Conservation (phyloP, 2,113 vertebrate species). For the Calypte anna region DNA sequence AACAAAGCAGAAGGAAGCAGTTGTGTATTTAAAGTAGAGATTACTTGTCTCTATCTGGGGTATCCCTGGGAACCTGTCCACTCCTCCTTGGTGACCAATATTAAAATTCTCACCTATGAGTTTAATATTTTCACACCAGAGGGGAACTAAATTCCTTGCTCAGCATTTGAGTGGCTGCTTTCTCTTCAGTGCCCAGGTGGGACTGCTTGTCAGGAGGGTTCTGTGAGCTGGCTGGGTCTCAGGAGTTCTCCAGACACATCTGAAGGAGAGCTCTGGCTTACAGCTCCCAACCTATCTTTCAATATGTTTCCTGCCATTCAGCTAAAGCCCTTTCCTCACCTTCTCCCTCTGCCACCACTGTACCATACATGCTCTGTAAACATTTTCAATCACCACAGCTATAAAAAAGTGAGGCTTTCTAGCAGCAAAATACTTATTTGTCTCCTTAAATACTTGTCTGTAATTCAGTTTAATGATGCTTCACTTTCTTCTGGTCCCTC, state of each 20-base stretch:
- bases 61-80: neutral
- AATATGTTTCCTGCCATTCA: neutral
- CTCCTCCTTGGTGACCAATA: neutral
- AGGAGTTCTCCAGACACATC: neutral
- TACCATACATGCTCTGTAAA: constrained; percentile 42
- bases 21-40: neutral
- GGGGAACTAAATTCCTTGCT: neutral
- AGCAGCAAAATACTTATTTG: constrained; percentile 78
- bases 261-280: neutral
- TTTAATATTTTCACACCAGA: neutral
- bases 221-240: neutral
- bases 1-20: neutral
- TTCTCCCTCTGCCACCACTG: neutral
- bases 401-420: constrained; percentile 71
- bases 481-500: constrained; percentile 72
- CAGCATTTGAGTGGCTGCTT: neutral
- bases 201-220: neutral
- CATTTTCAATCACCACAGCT: constrained; percentile 68
- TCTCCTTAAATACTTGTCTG: constrained; percentile 77
- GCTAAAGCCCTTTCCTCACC: neutral
- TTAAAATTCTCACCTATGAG: neutral
- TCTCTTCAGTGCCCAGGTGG: neutral
- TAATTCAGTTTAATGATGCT: constrained; percentile 83
- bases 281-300: neutral
- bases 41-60: neutral